phyloP scores from a whole-genome alignment of 2,888 invertebrate species.

The Stegana nigrithorax region DNA sequence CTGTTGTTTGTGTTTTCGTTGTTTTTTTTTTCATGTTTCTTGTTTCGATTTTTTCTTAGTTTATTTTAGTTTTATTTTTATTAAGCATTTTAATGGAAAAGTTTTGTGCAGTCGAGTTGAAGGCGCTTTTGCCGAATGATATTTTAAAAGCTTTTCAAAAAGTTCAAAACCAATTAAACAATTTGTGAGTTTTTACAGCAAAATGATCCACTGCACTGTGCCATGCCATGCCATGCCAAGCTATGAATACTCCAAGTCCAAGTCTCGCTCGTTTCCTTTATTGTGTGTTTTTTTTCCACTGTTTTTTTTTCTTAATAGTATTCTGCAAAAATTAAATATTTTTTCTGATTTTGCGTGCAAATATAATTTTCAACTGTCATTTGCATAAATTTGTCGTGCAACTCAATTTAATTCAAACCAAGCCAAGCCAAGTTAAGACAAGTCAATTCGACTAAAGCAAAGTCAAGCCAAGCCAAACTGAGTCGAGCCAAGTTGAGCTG shows the following conservation, averaged over 20 bases:
- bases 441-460: too few species aligned
- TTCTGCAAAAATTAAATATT: constrained; percentile 19
- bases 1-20: constrained; percentile 49
- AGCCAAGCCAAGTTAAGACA: too few species aligned
- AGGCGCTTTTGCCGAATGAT: constrained; percentile 57
- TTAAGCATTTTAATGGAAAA: constrained; percentile 59
- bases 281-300: too few species aligned
- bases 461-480: too few species aligned
- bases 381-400: neutral
- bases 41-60: constrained; percentile 4
- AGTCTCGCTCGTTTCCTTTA: too few species aligned
- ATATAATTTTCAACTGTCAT: neutral
- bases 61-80: constrained; percentile 37
- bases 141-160: constrained; percentile 54
- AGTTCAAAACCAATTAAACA: constrained; percentile 47
- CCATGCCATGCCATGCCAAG: neutral
- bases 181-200: constrained; percentile 38
- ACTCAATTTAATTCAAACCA: too few species aligned
- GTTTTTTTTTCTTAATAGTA: too few species aligned
- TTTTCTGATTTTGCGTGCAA: neutral
- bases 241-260: too few species aligned
- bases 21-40: constrained; percentile 8
- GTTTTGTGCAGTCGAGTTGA: constrained; percentile 48
- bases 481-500: too few species aligned
- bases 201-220: constrained; percentile 14